Conservation (phyloP, 2,888 invertebrate species). For the Ischnura elegans region DNA sequence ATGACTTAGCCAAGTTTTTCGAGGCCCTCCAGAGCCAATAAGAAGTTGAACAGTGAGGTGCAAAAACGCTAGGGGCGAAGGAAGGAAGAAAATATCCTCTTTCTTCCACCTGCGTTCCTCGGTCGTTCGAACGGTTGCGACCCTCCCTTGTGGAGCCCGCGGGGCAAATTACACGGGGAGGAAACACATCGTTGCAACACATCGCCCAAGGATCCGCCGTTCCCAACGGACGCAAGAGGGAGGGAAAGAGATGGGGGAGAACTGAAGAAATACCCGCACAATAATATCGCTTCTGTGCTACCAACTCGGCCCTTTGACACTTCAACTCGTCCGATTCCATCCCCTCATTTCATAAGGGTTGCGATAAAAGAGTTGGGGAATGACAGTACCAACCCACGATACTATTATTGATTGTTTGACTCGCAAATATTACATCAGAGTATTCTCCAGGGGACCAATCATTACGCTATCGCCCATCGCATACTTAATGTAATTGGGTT, state of each 20-base stretch:
- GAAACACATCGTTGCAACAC: no score
- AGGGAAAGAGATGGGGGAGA: not conserved
- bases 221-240: not conserved
- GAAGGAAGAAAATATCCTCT: not conserved
- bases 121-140: not conserved
- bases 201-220: not conserved
- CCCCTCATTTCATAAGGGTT: not conserved
- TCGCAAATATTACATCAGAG: no score
- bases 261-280: no score
- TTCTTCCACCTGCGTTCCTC: not conserved
- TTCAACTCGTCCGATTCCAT: not conserved
- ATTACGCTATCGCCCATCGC: no score
- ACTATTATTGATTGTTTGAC: no score
- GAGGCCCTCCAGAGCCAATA: not conserved
- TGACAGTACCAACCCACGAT: no score
- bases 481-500: no score
- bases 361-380: no score
- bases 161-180: no score
- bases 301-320: not conserved
- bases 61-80: not conserved
- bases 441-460: no score
- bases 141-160: not conserved
- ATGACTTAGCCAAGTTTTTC: no score
- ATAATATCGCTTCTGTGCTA: no score
- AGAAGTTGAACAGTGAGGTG: not conserved